Evolutionary conservation across 2,113 vertebrate genomes (phyloP).

Genomic region (Machaerirhynchus nigripectus): DNA sequence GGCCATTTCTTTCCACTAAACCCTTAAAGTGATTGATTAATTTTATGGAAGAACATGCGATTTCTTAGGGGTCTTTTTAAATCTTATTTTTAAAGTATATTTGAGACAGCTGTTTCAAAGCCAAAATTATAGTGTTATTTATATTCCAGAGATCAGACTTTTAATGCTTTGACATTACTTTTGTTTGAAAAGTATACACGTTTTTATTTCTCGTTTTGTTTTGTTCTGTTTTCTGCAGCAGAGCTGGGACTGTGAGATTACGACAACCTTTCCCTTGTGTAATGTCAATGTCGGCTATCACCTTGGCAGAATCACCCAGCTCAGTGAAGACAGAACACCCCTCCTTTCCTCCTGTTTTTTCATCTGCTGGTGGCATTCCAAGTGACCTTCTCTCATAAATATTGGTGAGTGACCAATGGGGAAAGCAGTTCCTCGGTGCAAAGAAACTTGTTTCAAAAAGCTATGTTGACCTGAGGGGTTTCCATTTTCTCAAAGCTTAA

Average conservation of each 20-base stretch:
- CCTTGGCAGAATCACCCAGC: slow-evolving; percentile 68
- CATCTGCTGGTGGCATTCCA: slow-evolving; percentile 66
- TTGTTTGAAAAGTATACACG: neutral
- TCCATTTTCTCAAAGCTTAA: neutral
- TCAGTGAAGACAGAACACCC: slow-evolving; percentile 66
- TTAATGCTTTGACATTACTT: slow-evolving; percentile 50
- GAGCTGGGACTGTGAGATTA: slow-evolving; percentile 54
- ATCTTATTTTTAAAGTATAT: slow-evolving; percentile 57
- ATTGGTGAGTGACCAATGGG: slow-evolving; percentile 58
- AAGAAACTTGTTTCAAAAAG: slow-evolving; percentile 32
- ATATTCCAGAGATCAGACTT: slow-evolving; percentile 54
- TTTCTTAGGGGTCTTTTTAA: slow-evolving; percentile 59
- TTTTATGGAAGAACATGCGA: slow-evolving; percentile 64
- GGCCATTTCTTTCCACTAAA: slow-evolving; percentile 76
- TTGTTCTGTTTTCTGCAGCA: slow-evolving; percentile 48
- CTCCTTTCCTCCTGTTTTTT: slow-evolving; percentile 25
- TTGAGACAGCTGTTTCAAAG: slow-evolving; percentile 63
- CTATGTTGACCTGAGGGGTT: neutral
- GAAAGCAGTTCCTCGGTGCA: slow-evolving; percentile 20
- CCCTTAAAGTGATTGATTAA: slow-evolving; percentile 88
- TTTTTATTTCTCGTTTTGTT: slow-evolving; percentile 28
- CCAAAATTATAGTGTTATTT: slow-evolving; percentile 51
- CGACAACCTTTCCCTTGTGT: slow-evolving; percentile 66
- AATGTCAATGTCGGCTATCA: slow-evolving; percentile 64
- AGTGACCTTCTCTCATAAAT: slow-evolving; percentile 74